Conservation (phyloP, 2,113 vertebrate species). For the Peromyscus maniculatus region DNA sequence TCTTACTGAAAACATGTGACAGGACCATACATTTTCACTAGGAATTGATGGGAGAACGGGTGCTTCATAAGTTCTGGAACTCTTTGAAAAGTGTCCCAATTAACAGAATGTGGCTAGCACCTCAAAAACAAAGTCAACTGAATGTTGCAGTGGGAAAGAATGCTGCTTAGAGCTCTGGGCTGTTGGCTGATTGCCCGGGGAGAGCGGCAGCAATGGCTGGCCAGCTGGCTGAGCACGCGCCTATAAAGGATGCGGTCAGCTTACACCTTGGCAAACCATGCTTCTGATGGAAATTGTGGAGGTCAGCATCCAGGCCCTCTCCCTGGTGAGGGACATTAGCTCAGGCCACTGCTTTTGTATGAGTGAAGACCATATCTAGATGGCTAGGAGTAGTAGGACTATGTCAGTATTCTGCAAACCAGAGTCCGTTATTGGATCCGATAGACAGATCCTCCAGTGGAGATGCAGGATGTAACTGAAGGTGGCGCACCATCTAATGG, state of each 20-base stretch:
- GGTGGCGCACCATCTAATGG: conserved; percentile 13
- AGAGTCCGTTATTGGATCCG: background rate
- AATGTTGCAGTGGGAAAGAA: background rate
- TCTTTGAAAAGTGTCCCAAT: conserved; percentile 75
- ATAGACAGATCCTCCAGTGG: conserved; percentile 10
- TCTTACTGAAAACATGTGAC: conserved; percentile 66
- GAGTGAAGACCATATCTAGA: conserved; percentile 47
- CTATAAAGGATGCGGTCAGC: conserved; percentile 76
- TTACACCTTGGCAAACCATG: conserved; percentile 77
- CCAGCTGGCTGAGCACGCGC: conserved; percentile 65
- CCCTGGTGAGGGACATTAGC: conserved; percentile 56
- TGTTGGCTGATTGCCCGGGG: conserved; percentile 72
- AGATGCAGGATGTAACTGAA: background rate
- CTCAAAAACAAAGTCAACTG: conserved; percentile 55
- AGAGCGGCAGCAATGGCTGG: conserved; percentile 55
- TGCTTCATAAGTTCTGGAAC: conserved; percentile 64
- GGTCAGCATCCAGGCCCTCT: conserved; percentile 54
- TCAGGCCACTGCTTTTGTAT: conserved; percentile 67
- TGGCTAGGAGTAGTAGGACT: background rate
- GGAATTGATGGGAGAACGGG: conserved; percentile 54
- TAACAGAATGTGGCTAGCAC: conserved; percentile 68
- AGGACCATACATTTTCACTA: conserved; percentile 67
- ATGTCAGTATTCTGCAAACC: background rate
- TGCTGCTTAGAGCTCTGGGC: conserved; percentile 37
- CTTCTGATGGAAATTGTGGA: conserved; percentile 77